Percentiles rank a stretch among this genome's conserved stretches.
Evolutionary conservation across 2,797 vertebrate genomes (phyloP).

Genomic region (Gambelia wislizenii): DNA sequence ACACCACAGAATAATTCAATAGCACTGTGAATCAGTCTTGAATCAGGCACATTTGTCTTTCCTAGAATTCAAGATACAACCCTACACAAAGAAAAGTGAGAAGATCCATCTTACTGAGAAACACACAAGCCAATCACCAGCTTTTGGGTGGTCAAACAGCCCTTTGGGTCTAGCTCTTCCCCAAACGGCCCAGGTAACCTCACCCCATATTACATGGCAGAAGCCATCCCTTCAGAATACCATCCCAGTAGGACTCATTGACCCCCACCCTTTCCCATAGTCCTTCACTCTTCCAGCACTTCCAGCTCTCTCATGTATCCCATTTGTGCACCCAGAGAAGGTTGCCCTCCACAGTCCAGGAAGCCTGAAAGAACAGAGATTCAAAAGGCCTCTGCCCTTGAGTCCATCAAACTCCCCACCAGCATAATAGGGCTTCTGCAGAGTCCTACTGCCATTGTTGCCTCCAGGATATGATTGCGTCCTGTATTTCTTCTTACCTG

Average conservation of each 20-base stretch:
- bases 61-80: background rate
- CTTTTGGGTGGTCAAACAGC: background rate
- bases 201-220: background rate
- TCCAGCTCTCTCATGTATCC: background rate
- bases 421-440: background rate
- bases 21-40: background rate
- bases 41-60: background rate
- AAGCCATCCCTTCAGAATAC: background rate
- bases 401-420: background rate
- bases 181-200: background rate
- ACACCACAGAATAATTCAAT: background rate
- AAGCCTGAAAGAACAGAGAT: background rate
- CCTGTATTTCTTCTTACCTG: conserved; percentile 29
- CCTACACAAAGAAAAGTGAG: background rate
- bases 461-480: background rate
- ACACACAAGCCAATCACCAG: background rate
- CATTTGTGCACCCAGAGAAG: too few relatives aligned
- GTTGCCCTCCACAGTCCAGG: background rate
- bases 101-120: background rate
- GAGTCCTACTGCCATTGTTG: background rate
- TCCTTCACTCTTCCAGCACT: background rate
- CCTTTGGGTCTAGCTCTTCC: background rate
- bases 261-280: background rate
- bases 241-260: background rate
- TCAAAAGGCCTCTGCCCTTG: background rate